These are phyloP conservation scores for Ariolimax columbianus DNA, from an alignment of 2,888 invertebrate genomes.

Conservation along the genomic window DNA sequence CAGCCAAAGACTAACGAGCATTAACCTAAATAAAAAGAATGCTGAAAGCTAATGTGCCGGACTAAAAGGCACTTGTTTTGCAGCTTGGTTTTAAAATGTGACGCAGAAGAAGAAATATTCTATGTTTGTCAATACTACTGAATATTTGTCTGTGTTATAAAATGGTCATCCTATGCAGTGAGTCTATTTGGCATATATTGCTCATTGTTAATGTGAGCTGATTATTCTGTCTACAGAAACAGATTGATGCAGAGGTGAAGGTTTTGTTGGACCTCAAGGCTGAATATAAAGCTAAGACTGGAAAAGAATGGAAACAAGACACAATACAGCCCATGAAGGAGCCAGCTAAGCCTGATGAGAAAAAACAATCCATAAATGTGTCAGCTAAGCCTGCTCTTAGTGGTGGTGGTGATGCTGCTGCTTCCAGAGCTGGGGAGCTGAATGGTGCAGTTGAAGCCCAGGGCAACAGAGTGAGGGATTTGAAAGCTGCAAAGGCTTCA, in stretches of 20 bases:
- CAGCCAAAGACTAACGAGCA: too few species aligned
- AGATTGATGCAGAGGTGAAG: constrained; percentile 82
- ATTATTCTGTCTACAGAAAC: constrained; percentile 55
- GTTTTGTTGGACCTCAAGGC: constrained; percentile 85
- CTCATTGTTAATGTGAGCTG: too few species aligned
- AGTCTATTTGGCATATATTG: too few species aligned
- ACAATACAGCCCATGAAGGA: constrained; percentile 77
- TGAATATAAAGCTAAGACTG: constrained; percentile 86
- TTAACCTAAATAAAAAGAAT: too few species aligned
- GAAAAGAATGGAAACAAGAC: constrained; percentile 82
- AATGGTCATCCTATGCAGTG: too few species aligned
- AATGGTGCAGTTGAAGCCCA: constrained; percentile 81
- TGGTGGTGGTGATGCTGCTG: constrained; percentile 38
- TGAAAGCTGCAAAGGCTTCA: constrained; percentile 85
- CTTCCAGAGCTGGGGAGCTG: constrained; percentile 58
- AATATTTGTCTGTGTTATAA: too few species aligned
- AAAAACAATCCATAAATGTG: constrained; percentile 68
- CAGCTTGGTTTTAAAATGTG: too few species aligned
- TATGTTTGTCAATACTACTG: too few species aligned
- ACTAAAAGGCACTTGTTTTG: too few species aligned
- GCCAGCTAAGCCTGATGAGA: constrained; percentile 16
- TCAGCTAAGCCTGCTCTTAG: constrained; percentile 32
- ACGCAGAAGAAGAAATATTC: too few species aligned
- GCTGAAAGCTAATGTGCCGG: too few species aligned
- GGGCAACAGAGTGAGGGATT: constrained; percentile 86